phyloP scores from a whole-genome alignment of 2,888 invertebrate species.

The Calameuta idolon region DNA sequence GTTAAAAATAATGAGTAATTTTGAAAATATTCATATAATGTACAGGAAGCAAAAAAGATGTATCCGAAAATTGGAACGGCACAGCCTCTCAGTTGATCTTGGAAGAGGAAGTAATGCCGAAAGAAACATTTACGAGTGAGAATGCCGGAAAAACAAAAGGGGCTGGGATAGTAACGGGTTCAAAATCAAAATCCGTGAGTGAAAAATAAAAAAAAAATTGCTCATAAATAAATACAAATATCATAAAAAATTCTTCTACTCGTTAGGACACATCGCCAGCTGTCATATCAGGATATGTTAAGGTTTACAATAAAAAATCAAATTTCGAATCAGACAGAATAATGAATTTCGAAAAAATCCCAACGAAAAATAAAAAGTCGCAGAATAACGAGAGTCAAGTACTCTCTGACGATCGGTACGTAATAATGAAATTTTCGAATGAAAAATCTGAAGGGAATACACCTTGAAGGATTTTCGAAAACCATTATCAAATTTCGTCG shows the following conservation, averaged over 20 bases:
- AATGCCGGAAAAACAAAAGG: constrained; percentile 32
- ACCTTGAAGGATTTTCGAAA: neutral
- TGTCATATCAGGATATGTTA: neutral
- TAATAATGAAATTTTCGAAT: neutral
- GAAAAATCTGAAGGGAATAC: neutral
- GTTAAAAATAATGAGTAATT: neutral
- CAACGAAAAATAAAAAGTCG: neutral
- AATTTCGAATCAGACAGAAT: neutral
- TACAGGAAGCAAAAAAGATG: neutral
- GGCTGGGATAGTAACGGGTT: constrained; percentile 14
- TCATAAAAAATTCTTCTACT: neutral
- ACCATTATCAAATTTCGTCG: neutral
- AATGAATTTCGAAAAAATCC: neutral
- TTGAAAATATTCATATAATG: neutral
- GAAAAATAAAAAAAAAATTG: neutral
- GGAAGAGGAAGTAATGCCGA: constrained; percentile 5
- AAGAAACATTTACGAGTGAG: constrained; percentile 34
- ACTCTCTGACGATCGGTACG: neutral
- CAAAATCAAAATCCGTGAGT: neutral
- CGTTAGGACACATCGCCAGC: neutral
- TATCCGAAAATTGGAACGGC: neutral
- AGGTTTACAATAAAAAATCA: neutral
- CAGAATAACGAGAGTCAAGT: neutral
- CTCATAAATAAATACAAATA: neutral
- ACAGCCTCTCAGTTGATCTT: neutral